Base-by-base conservation (phyloP, 2,888 invertebrate species). In the Cybosia mesomella region DNA sequence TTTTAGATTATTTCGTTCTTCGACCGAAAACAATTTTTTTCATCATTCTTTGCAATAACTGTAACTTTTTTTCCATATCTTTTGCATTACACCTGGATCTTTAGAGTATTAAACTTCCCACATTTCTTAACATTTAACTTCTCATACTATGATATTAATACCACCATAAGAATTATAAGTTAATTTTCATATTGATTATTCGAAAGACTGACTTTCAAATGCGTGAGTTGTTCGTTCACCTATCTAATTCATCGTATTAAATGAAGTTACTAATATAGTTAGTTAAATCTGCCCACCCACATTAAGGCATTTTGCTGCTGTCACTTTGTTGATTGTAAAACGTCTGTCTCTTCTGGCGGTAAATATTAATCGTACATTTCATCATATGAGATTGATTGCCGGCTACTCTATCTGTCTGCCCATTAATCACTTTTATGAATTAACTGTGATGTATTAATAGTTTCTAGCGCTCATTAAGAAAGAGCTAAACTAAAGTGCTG, bases 221-320 rank as follows among this genome's bases (percentile, higher is more conserved):
- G 28, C 28, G 28, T 28, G 28, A 28, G 28, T 28, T 18, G 9
- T n/a, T 5, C 18, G 18, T 43, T 9, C 49, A 49, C n/a, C 49
- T n/a, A 9, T 49, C 1, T 49, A 49, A 49, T 49, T n/a, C 9
- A 49, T 49, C 49, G 18, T 49, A 49, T 5, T 43, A 7, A 43
- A 43, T n/a, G 18, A 49, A 49, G 49, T 49, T n/a, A 2, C 49
- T 49, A 49, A 49, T 49, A 49, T n/a, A 49, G 49, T 49, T 49
- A 49, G 49, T 8, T 49, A 18, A n/a, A 49, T 49, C 49, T 49
- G 49, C 18, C 49, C n/a, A 49, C 49, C n/a, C 8, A 18, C 5
- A 18, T 43, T 55, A 28, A 22, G 39, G 18, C 32, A 55, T 60
- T 71, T 64, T 70, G 39, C 13, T 39, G 22, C 49, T 49, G 49